Base-by-base conservation (phyloP, 2,113 vertebrate species). In the Labrus mixtus region DNA sequence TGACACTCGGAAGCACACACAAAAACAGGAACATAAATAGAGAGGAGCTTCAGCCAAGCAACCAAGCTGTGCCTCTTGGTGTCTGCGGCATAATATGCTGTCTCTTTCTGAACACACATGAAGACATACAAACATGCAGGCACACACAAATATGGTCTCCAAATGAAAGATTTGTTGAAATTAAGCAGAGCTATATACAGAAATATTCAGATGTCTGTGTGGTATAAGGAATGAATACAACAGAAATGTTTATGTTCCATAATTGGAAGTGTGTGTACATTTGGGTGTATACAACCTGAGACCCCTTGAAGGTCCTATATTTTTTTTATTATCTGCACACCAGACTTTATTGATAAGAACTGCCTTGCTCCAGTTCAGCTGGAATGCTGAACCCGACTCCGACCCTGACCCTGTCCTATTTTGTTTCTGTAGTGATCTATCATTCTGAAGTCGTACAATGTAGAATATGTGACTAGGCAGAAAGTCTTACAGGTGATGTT, bases 21-120 rank as follows among this genome's bases (percentile, higher is more conserved):
- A 76, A 22, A 67, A 48, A 50, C 61, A 53, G 15, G 48, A 54
- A 57, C 74, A 79, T 55, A 85, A 81, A 86, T 59, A 76, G 76
- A 84, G 46, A 56, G n/a, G n/a, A 64, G 69, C 50, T n/a, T 51
- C 36, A 68, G 68, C 82, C 83, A 84, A 79, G 61, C 29, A 41
- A 41, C 72, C 76, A 68, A 69, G 64, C 73, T 50, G 37, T 68
- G 73, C 61, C 55, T 59, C 51, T 80, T 39, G 17, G 56, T 67
- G 63, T 68, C 53, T 54, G 54, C 63, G 64, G 71, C 41, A 69
- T 56, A 78, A 67, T 20, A 56, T 1, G 13, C 46, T 45, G 60
- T 43, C 58, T 64, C 53, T 54, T 43, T 45, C 46, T 51, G 17
- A 48, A 48, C 61, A 41, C 59, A 84, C 58, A 60, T 23, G 22